Base-by-base conservation (phyloP, 2,888 invertebrate genomes). In the Agrypnus murinus region DNA sequence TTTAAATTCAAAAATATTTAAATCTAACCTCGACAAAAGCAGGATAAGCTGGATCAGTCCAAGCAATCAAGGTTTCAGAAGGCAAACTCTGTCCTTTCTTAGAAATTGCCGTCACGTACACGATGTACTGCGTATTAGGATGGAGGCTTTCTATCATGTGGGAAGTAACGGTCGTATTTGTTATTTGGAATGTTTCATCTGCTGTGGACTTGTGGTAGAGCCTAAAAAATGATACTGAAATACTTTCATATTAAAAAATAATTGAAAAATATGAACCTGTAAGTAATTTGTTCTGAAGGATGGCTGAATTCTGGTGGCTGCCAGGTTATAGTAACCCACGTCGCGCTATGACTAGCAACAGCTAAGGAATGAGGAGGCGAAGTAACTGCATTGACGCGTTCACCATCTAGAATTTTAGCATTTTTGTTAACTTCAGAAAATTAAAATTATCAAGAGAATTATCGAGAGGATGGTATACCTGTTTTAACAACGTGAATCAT, bases 21-120 rank as follows among this genome's bases (percentile, higher is more conserved):
- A n/a, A 62, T 80, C 83, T 85, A 84, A 94, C 94, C 90, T 95
- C 95, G 14, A 95, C 95, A 85, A 93, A 94, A 0, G 95, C 94
- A 0, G 95, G 95, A 80, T 94, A 91, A 0, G 95, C 94, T 0
- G 95, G 95, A 84, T 95, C 95, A 5, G 95, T 95, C 95, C 95
- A 95, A 0, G 93, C 94, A 67, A 95, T 89, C 25, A 95, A 83
- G 0, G 94, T 95, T 85, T 95, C 95, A 0, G 94, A 95, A 0
- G 95, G 91, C 78, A 92, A 84, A 8, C 94, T 95, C 73, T 90
- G 89, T 0, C 94, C 94, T 74, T 89, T 88, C 1, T 90, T 90
- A 0, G 87, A 87, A 57, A 93, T 89, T 0, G 94, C 94, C 72
- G 88, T 90, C 48, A 94, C 92, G 86, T 93, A 95, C 60, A 93